phyloP scores from a whole-genome alignment of 2,797 vertebrate species.

The Melanotaenia parkinsoni region DNA sequence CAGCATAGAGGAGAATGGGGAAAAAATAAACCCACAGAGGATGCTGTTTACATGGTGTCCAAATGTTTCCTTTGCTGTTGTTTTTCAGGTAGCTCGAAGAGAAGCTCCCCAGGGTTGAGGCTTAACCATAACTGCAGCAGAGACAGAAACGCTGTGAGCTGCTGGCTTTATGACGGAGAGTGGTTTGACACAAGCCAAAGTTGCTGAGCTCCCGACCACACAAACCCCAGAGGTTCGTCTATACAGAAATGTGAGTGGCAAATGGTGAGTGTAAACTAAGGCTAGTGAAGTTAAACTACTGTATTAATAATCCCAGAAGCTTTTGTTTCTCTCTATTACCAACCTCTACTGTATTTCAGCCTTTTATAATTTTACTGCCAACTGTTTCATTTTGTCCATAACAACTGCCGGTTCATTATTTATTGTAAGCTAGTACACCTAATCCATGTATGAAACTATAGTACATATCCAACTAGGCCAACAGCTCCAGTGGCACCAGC shows the following conservation, averaged over 20 bases:
- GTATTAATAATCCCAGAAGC: slow-evolving; percentile 14
- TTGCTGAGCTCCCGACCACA: slow-evolving; percentile 47
- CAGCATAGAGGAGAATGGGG: slow-evolving; percentile 21
- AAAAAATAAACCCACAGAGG: slow-evolving; percentile 37
- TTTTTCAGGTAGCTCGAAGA: slow-evolving; percentile 60
- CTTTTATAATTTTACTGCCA: neutral
- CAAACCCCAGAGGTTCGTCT: slow-evolving; percentile 26
- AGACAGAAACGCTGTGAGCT: slow-evolving; percentile 56
- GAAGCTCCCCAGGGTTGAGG: slow-evolving; percentile 63
- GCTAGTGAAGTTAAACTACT: neutral
- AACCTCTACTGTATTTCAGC: neutral
- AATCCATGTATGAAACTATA: neutral
- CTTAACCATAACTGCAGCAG: slow-evolving; percentile 60
- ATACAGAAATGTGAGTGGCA: slow-evolving; percentile 23
- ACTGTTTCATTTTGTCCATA: neutral
- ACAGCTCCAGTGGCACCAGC: neutral
- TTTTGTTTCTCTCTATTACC: neutral
- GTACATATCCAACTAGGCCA: neutral
- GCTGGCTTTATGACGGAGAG: slow-evolving; percentile 53
- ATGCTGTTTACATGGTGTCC: slow-evolving; percentile 47
- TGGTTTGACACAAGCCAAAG: slow-evolving; percentile 47
- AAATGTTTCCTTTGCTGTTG: slow-evolving; percentile 61
- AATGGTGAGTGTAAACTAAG: slow-evolving; percentile 6
- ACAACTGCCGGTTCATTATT: neutral
- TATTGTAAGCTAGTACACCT: neutral